These are phyloP conservation scores for Leptinotarsa juncta DNA, from an alignment of 2,888 invertebrate species.

Conservation along the genomic window DNA sequence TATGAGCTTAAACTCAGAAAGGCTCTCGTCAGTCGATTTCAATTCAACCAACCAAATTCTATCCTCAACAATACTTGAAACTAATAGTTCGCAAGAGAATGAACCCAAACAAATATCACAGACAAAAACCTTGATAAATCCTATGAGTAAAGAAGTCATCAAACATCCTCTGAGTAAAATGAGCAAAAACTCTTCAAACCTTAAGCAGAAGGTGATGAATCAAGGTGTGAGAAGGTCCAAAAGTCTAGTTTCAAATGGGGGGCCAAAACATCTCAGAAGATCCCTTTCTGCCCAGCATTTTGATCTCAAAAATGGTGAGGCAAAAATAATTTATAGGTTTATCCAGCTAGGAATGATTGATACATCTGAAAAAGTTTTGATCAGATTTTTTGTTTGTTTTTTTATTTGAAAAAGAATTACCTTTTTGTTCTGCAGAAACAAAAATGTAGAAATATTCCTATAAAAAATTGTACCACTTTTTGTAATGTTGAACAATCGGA, in stretches of 20 bases:
- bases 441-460: too few species aligned
- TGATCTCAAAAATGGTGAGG: conserved; percentile 37
- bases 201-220: background rate
- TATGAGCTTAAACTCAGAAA: conserved; percentile 20
- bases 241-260: background rate
- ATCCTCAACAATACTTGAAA: conserved; percentile 23
- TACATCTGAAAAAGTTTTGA: too few species aligned
- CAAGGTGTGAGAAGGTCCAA: background rate
- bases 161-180: background rate
- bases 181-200: conserved; percentile 17
- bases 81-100: conserved; percentile 19
- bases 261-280: conserved; percentile 34
- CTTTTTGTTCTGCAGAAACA: too few species aligned
- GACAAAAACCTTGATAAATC: background rate
- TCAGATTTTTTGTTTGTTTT: too few species aligned
- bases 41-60: conserved; percentile 10
- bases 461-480: too few species aligned
- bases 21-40: conserved; percentile 29
- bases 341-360: too few species aligned
- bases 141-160: background rate
- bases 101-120: background rate
- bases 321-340: background rate
- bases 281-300: conserved; percentile 48
- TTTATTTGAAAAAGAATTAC: too few species aligned
- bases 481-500: too few species aligned